Evolutionary conservation across 1,140 invertebrate genomes (phyloP).

Genomic region (Drosophila sp.): DNA sequence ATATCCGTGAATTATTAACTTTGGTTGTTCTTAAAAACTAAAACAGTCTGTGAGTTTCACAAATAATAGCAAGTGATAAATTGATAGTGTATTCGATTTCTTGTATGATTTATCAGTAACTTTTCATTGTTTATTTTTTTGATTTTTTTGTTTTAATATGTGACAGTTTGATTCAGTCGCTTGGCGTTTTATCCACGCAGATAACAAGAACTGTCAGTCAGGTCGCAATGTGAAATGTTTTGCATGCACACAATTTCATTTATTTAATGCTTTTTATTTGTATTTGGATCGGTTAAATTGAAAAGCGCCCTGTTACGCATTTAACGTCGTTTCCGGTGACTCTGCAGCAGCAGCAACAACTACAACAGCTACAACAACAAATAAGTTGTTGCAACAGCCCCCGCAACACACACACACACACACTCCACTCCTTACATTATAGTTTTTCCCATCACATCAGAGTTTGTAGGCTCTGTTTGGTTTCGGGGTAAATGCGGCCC

Average conservation of each 20-base stretch:
- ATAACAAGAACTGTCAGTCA: slow-evolving; percentile 48
- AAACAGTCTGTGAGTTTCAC: too few species aligned
- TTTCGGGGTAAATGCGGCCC: slow-evolving; percentile 42
- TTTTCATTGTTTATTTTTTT: not conserved
- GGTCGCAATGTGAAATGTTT: slow-evolving; percentile 58
- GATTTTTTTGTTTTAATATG: not conserved
- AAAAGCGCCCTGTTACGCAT: slow-evolving; percentile 81
- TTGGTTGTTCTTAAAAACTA: too few species aligned
- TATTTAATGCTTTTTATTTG: slow-evolving; percentile 69
- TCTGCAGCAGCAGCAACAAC: slow-evolving; percentile 7
- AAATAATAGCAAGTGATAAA: too few species aligned
- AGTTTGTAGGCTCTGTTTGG: slow-evolving; percentile 32
- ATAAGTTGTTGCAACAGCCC: slow-evolving; percentile 10
- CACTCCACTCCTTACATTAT: not conserved
- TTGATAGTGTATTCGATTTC: not conserved
- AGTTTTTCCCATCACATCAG: slow-evolving; percentile 22
- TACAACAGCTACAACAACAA: slow-evolving; percentile 5
- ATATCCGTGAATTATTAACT: too few species aligned
- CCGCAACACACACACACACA: slow-evolving; percentile 8
- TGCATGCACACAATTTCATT: slow-evolving; percentile 78
- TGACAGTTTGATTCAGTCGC: slow-evolving; percentile 20
- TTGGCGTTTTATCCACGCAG: slow-evolving; percentile 38
- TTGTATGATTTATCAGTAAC: not conserved
- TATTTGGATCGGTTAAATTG: slow-evolving; percentile 67
- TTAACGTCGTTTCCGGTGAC: slow-evolving; percentile 73